A percentile compares a stretch with the other conserved stretches of the same genome.
phyloP scores from a whole-genome alignment of 2,113 vertebrate genomes.

The Amia ocellicauda region DNA sequence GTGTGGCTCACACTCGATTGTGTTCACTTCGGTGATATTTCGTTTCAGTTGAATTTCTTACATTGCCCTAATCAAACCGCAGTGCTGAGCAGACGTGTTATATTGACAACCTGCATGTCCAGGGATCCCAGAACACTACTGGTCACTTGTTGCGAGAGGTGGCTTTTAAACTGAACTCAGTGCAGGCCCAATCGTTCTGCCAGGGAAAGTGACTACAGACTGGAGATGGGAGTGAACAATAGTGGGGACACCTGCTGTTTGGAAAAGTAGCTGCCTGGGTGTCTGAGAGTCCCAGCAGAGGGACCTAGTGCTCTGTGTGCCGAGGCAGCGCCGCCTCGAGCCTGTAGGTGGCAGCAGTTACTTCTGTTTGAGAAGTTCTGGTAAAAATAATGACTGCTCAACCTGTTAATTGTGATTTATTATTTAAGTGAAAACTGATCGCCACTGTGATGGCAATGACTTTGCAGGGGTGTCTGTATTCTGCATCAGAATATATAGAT shows the following conservation, averaged over 20 bases:
- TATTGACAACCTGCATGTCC: too few relatives aligned
- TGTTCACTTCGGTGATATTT: too few relatives aligned
- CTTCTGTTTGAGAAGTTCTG: constrained; percentile 59
- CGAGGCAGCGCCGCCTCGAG: constrained; percentile 27
- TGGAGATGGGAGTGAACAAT: constrained; percentile 23
- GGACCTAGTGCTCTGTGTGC: constrained; percentile 40
- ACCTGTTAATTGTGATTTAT: constrained; percentile 22
- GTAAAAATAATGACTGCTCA: neutral
- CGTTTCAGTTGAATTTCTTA: too few relatives aligned
- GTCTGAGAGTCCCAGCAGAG: constrained; percentile 34
- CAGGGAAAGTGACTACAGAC: constrained; percentile 6
- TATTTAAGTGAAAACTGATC: constrained; percentile 23
- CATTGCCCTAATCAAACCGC: too few relatives aligned
- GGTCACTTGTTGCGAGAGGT: neutral
- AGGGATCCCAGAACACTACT: too few relatives aligned
- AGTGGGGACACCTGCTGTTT: constrained; percentile 81
- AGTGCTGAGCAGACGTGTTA: too few relatives aligned
- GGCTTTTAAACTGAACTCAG: constrained; percentile 9
- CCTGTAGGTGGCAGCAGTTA: constrained; percentile 88
- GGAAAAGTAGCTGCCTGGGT: constrained; percentile 57
- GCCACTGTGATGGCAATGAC: constrained; percentile 15
- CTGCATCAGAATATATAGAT: too few relatives aligned
- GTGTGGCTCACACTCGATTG: too few relatives aligned
- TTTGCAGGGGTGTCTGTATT: constrained; percentile 8
- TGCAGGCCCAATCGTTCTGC: constrained; percentile 17